Evolutionary conservation across 2,797 vertebrate genomes (phyloP).

Genomic region (Crocidura indochinensis): DNA sequence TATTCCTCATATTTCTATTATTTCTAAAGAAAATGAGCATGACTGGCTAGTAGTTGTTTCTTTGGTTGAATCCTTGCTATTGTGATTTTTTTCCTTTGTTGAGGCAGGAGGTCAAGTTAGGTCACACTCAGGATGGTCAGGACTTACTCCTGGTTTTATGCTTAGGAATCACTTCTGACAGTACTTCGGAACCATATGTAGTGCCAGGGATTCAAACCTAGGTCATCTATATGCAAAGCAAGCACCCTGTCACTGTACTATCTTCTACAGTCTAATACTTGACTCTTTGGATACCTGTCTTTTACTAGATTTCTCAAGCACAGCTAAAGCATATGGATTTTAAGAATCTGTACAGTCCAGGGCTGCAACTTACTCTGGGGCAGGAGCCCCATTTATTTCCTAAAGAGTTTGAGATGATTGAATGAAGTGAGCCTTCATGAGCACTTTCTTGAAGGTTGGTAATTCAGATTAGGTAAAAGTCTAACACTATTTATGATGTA

Average conservation of each 20-base stretch:
- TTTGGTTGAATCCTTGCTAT: neutral
- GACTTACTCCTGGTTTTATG: too few species aligned
- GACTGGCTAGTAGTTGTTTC: neutral
- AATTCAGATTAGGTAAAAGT: neutral
- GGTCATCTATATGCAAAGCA: too few species aligned
- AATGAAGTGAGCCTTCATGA: slow-evolving; percentile 54
- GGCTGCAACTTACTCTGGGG: neutral
- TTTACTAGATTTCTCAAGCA: neutral
- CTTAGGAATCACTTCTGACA: too few species aligned
- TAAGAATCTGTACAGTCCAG: neutral
- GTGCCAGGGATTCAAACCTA: too few species aligned
- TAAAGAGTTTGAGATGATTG: neutral
- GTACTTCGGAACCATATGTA: too few species aligned
- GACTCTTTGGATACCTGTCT: neutral
- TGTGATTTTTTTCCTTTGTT: too few species aligned
- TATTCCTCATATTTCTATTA: neutral
- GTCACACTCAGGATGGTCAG: too few species aligned
- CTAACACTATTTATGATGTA: slow-evolving; percentile 16
- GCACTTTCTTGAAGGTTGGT: slow-evolving; percentile 19
- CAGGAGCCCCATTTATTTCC: neutral
- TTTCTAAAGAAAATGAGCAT: slow-evolving; percentile 28
- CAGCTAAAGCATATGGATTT: too few species aligned
- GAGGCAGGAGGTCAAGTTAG: too few species aligned
- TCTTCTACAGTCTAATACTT: too few species aligned
- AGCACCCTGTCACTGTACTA: too few species aligned